These are phyloP conservation scores for Cylloceria caligata DNA, from an alignment of 2,888 invertebrate species.

Conservation along the genomic window DNA sequence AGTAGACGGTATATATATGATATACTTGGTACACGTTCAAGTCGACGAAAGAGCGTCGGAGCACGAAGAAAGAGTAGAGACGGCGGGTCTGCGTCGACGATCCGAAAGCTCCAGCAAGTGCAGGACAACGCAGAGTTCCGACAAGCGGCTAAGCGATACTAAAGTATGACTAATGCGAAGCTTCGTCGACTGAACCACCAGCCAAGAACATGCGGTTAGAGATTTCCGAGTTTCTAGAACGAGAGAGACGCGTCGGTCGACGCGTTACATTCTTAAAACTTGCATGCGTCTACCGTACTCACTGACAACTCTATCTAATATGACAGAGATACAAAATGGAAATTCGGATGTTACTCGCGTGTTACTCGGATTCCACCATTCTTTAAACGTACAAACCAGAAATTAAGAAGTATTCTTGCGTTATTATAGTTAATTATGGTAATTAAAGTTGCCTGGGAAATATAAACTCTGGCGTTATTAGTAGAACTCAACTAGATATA, in stretches of 20 bases:
- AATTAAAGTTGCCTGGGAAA: constrained; percentile 74
- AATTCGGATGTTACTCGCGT: too few relatives aligned
- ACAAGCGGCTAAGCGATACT: constrained; percentile 72
- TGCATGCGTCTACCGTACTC: background rate
- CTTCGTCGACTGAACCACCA: constrained; percentile 29
- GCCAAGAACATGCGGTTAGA: constrained; percentile 61
- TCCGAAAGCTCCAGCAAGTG: background rate
- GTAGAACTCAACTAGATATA: constrained; percentile 2
- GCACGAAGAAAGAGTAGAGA: constrained; percentile 50
- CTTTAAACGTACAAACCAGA: background rate
- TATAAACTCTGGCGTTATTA: constrained; percentile 57
- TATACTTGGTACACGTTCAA: constrained; percentile 3
- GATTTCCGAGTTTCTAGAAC: constrained; percentile 45
- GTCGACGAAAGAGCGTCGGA: constrained; percentile 39
- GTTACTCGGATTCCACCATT: too few relatives aligned
- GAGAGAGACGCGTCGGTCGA: constrained; percentile 4
- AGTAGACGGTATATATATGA: constrained; percentile 31
- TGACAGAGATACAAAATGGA: too few relatives aligned
- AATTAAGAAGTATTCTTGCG: constrained; percentile 72
- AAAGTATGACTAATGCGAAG: constrained; percentile 74
- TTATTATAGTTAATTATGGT: constrained; percentile 75
- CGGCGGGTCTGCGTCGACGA: constrained; percentile 24
- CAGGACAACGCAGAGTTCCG: constrained; percentile 33
- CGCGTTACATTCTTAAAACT: background rate
- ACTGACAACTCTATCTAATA: background rate